phyloP scores from a whole-genome alignment of 2,797 vertebrate species.

The Myotis findleyi region DNA sequence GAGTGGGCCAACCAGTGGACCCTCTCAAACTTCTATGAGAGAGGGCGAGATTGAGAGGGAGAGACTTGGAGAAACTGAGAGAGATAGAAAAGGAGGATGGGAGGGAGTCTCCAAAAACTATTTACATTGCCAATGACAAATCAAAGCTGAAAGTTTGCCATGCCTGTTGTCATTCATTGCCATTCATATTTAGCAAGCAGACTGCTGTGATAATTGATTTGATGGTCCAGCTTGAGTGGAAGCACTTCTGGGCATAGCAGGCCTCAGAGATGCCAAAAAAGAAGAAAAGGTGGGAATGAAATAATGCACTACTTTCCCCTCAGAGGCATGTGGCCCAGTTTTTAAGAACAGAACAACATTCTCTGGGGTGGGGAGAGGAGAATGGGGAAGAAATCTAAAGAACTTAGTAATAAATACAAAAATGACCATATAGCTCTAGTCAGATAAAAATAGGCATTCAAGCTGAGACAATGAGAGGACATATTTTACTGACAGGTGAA shows the following conservation, averaged over 20 bases:
- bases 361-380: constrained; percentile 79
- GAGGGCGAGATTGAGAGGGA: constrained; percentile 68
- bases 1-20: constrained; percentile 79
- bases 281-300: constrained; percentile 99
- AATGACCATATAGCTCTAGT: constrained; percentile 92
- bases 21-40: constrained; percentile 79
- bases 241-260: constrained; percentile 99
- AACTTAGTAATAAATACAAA: constrained; percentile 92
- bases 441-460: constrained; percentile 94
- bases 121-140: constrained; percentile 88
- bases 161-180: constrained; percentile 97
- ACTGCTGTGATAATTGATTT: constrained; percentile 98
- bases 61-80: constrained; percentile 16
- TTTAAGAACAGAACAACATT: constrained; percentile 92
- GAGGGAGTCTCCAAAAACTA: background rate
- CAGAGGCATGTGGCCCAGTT: constrained; percentile 99
- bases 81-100: background rate
- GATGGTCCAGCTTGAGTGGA: constrained; percentile 98
- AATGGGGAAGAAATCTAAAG: constrained; percentile 83
- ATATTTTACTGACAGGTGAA: constrained; percentile 97
- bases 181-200: constrained; percentile 96
- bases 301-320: constrained; percentile 98
- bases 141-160: constrained; percentile 89
- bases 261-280: constrained; percentile 97
- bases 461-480: constrained; percentile 92